Conservation (phyloP, 2,888 invertebrate genomes). For the Mesochorus sp. region DNA sequence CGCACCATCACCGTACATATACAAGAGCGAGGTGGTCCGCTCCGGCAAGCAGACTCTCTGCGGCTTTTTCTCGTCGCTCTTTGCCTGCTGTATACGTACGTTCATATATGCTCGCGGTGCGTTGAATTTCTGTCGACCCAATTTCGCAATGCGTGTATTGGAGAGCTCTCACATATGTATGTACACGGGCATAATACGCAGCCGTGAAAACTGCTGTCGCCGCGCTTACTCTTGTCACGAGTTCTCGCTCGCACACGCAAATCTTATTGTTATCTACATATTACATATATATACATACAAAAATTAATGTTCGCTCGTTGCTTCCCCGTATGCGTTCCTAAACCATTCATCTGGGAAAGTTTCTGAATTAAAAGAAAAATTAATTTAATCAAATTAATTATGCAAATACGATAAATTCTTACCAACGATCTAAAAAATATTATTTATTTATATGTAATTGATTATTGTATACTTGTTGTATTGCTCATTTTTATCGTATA, state of each 20-base stretch:
- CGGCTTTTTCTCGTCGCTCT: conserved; percentile 24
- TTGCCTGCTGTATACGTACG: neutral
- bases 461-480: no score
- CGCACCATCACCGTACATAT: conserved; percentile 33
- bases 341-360: no score
- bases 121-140: conserved; percentile 79
- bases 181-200: conserved; percentile 35
- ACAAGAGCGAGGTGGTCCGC: conserved; percentile 40
- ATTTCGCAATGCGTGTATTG: conserved; percentile 75
- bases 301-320: no score
- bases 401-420: no score
- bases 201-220: conserved; percentile 58
- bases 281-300: neutral
- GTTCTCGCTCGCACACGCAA: neutral
- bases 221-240: conserved; percentile 16
- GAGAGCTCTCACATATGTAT: conserved; percentile 23
- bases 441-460: no score
- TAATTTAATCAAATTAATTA: no score
- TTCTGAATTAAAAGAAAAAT: no score
- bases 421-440: no score
- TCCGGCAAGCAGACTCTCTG: conserved; percentile 35
- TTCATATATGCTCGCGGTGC: conserved; percentile 41
- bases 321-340: no score
- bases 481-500: no score
- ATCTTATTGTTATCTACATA: neutral